phyloP scores from a whole-genome alignment of 2,797 vertebrate genomes.

The Siniperca obscura region DNA sequence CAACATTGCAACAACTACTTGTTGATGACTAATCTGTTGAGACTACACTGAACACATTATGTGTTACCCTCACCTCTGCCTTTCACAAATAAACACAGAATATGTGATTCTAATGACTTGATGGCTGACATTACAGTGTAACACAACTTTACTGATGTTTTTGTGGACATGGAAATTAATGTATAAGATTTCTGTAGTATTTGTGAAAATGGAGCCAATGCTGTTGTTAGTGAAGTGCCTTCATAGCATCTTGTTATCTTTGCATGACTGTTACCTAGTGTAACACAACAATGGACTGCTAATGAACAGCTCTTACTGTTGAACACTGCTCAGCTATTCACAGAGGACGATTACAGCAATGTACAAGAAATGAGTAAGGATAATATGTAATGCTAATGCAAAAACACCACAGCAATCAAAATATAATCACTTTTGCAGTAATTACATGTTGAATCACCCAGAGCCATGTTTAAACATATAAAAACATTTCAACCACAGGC shows the following conservation, averaged over 20 bases:
- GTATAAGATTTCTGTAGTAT: neutral
- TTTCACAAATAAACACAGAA: neutral
- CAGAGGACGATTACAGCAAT: neutral
- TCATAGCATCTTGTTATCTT: neutral
- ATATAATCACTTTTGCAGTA: neutral
- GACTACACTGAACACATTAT: neutral
- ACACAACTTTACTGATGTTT: neutral
- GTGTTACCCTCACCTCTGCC: neutral
- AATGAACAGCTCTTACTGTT: neutral
- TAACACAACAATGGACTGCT: neutral
- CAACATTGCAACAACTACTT: neutral
- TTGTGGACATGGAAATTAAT: neutral
- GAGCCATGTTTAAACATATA: neutral
- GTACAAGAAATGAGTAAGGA: neutral
- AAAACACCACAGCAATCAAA: neutral
- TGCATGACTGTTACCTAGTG: neutral
- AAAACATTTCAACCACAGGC: neutral
- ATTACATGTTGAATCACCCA: neutral
- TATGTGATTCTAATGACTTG: neutral
- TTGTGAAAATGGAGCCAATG: neutral
- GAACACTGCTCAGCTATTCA: constrained; percentile 1
- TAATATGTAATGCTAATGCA: neutral
- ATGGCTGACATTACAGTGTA: neutral
- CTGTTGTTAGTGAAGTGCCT: neutral
- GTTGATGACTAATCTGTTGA: neutral